phyloP scores from a whole-genome alignment of 1,140 invertebrate genomes.

The Neuroterus valhalla region DNA sequence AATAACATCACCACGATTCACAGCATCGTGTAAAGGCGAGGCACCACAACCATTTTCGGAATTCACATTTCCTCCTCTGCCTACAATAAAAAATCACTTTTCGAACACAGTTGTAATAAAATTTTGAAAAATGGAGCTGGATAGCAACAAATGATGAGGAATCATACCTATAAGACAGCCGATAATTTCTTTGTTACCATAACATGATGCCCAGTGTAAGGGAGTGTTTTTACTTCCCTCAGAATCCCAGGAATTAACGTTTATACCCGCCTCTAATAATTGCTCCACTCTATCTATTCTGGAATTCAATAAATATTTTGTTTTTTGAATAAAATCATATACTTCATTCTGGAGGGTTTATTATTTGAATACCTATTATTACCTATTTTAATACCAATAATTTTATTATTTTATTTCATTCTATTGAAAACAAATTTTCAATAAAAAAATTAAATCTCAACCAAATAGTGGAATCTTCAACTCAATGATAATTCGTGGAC shows the following conservation, averaged over 20 bases:
- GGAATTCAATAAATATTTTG: slow-evolving; percentile 46
- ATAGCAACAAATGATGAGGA: background rate
- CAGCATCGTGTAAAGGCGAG: slow-evolving; percentile 80
- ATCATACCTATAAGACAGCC: slow-evolving; percentile 77
- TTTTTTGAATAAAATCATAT: slow-evolving; percentile 34
- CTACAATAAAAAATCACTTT: slow-evolving; percentile 64
- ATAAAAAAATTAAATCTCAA: too few relatives aligned
- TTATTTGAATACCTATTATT: too few relatives aligned
- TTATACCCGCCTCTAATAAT: slow-evolving; percentile 76
- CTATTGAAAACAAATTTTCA: too few relatives aligned
- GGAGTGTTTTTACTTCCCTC: slow-evolving; percentile 79
- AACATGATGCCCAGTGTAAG: slow-evolving; percentile 81
- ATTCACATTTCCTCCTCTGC: slow-evolving; percentile 76
- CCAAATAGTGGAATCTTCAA: too few relatives aligned
- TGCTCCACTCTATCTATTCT: slow-evolving; percentile 73
- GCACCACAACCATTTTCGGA: slow-evolving; percentile 77
- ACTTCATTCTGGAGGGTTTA: slow-evolving; percentile 23
- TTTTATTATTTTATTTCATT: too few relatives aligned
- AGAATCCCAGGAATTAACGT: slow-evolving; percentile 78
- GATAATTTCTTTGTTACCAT: slow-evolving; percentile 78
- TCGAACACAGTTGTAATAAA: slow-evolving; percentile 14
- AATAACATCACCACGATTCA: slow-evolving; percentile 76
- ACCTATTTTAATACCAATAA: too few relatives aligned
- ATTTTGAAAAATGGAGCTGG: too few relatives aligned
- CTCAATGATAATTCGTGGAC: too few relatives aligned